phyloP scores from a whole-genome alignment of 1,140 invertebrate species.

The Tetraneura akinire region DNA sequence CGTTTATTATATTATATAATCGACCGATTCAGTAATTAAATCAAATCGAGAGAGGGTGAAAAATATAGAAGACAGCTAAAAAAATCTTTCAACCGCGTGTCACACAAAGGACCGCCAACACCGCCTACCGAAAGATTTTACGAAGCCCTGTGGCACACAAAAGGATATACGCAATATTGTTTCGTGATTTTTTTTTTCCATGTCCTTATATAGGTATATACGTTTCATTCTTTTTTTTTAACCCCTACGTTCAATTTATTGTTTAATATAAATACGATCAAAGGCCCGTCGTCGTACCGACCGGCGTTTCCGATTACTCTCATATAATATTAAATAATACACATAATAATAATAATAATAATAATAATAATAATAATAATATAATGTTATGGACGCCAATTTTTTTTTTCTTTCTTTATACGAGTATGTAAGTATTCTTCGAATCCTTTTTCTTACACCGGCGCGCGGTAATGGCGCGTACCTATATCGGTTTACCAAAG shows the following conservation, averaged over 20 bases:
- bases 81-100: background rate
- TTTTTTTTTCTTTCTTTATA: slow-evolving; percentile 18
- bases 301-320: slow-evolving; percentile 46
- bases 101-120: slow-evolving; percentile 28
- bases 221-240: background rate
- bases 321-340: background rate
- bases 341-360: too few species aligned
- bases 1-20: background rate
- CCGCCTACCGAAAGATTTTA: slow-evolving; percentile 44
- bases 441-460: background rate
- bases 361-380: too few species aligned
- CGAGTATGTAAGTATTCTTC: too few species aligned
- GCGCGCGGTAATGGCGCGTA: background rate
- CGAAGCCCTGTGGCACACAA: slow-evolving; percentile 23
- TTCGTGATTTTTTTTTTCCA: background rate
- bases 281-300: slow-evolving; percentile 16
- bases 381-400: slow-evolving; percentile 37
- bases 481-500: slow-evolving; percentile 50
- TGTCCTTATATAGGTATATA: too few species aligned
- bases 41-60: slow-evolving; percentile 38
- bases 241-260: slow-evolving; percentile 32
- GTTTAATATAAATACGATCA: slow-evolving; percentile 19
- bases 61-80: background rate
- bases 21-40: slow-evolving; percentile 34
- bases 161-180: slow-evolving; percentile 4